Evolutionary conservation across 2,113 vertebrate species (phyloP), one percentile per base, ranked within the genome.

Genomic region (Penelope pileata): DNA sequence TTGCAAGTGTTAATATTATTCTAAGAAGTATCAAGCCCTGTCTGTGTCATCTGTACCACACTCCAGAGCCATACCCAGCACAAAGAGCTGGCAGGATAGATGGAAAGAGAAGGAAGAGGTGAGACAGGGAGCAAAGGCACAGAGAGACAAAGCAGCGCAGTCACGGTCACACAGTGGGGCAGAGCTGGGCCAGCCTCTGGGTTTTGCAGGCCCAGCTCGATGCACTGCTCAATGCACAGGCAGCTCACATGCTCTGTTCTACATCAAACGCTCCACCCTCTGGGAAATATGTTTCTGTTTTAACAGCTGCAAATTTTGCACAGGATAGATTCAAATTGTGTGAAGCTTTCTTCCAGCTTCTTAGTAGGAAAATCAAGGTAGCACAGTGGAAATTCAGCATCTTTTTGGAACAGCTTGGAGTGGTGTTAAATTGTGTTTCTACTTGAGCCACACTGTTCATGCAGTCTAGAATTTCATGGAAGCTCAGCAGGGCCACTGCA

Each of bases 261-360:
- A 6, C 73, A 82, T 29, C 64, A 73, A 15, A 78, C 32, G 64
- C 48, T 67, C 29, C 83, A 76, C 3, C 10, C 62, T 88, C 83
- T 92, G 89, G 86, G 86, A 90, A 86, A 77, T 0, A 22, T 30
- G 23, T 51, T 80, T 80, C 83, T 93, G 88, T 96, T 96, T 95
- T 85, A 94, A 96, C 93, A 95, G 88, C 95, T 95, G 96, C 84
- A 86, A n/a, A 21, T 30, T 85, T 86, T 82, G 75, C 2, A 0
- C 18, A 9, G 42, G 18, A 22, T 43, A 42, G 32, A 45, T 85
- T 88, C 26, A 24, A 32, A 9, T 79, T 63, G 8, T 68, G 42
- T 34, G 76, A 74, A 0, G 8, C 50, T 47, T 89, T 88, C 68
- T 86, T 83, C n/a, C 58, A 93, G 15, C 17, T 79, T 79, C 64